These are phyloP conservation scores for Argya squamiceps DNA, from an alignment of 2,797 vertebrate genomes.

Conservation along the genomic window DNA sequence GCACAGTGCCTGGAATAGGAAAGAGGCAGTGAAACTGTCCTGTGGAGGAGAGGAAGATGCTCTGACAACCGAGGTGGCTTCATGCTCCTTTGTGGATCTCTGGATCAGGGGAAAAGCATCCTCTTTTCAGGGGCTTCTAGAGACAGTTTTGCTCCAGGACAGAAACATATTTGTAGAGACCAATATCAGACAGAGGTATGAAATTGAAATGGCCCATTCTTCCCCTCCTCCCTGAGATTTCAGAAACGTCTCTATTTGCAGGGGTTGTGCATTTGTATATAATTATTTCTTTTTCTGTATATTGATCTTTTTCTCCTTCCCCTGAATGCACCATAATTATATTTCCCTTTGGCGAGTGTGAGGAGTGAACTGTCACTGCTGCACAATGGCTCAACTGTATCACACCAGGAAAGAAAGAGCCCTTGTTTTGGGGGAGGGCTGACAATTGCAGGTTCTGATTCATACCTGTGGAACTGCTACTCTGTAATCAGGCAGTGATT, in stretches of 20 bases:
- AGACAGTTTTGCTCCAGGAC: not conserved
- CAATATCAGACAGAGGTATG: not conserved
- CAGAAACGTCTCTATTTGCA: not conserved
- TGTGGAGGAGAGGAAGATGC: not conserved
- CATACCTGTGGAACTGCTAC: conserved; percentile 54
- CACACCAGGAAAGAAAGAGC: not conserved
- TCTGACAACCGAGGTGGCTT: not conserved
- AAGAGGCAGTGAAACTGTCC: not conserved
- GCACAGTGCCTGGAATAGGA: not conserved
- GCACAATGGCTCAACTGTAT: not conserved
- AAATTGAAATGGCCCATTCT: not conserved
- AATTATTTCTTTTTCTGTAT: conserved; percentile 57
- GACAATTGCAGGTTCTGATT: conserved; percentile 60
- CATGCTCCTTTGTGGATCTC: not conserved
- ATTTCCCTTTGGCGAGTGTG: not conserved
- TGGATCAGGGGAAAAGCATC: not conserved
- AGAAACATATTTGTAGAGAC: not conserved
- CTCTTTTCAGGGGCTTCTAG: not conserved
- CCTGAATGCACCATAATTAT: not conserved
- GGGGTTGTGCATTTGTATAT: not conserved
- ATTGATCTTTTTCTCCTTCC: conserved; percentile 36
- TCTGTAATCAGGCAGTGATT: conserved; percentile 50
- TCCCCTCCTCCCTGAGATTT: not conserved
- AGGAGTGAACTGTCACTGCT: not conserved
- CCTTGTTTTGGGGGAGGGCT: conserved; percentile 30